phyloP scores from a whole-genome alignment of 2,888 invertebrate genomes.

The Sphinx pinastri region DNA sequence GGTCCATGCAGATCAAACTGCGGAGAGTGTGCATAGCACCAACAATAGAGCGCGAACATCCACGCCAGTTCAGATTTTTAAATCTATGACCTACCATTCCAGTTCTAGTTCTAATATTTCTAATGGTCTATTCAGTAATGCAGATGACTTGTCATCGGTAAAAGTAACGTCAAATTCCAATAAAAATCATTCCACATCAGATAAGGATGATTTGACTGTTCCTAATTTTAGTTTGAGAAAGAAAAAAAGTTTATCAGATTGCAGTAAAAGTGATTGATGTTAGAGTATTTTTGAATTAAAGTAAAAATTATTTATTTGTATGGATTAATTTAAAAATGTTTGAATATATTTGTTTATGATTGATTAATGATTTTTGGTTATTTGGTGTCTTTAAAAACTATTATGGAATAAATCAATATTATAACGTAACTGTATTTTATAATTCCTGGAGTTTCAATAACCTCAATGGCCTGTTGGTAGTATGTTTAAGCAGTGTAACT shows the following conservation, averaged over 20 bases:
- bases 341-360: slow-evolving; percentile 36
- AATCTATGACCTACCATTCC: slow-evolving; percentile 71
- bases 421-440: slow-evolving; percentile 31
- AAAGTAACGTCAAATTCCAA: slow-evolving; percentile 76
- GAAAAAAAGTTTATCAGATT: slow-evolving; percentile 63
- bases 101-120: slow-evolving; percentile 78
- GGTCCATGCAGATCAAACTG: slow-evolving; percentile 53
- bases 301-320: slow-evolving; percentile 40
- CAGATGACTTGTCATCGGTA: slow-evolving; percentile 83
- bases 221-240: slow-evolving; percentile 75
- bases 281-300: slow-evolving; percentile 38
- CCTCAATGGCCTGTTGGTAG: no score
- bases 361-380: slow-evolving; percentile 35
- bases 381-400: slow-evolving; percentile 43
- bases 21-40: slow-evolving; percentile 55
- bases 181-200: slow-evolving; percentile 75
- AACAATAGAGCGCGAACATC: slow-evolving; percentile 81
- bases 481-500: no score
- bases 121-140: slow-evolving; percentile 78
- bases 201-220: slow-evolving; percentile 78
- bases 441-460: no score
- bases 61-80: slow-evolving; percentile 82
- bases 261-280: slow-evolving; percentile 70
- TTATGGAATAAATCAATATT: slow-evolving; percentile 48
- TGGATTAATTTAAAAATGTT: slow-evolving; percentile 22